Percentiles rank a stretch among this genome's conserved stretches.
phyloP scores from a whole-genome alignment of 2,888 invertebrate genomes.

The Troides aeacus region DNA sequence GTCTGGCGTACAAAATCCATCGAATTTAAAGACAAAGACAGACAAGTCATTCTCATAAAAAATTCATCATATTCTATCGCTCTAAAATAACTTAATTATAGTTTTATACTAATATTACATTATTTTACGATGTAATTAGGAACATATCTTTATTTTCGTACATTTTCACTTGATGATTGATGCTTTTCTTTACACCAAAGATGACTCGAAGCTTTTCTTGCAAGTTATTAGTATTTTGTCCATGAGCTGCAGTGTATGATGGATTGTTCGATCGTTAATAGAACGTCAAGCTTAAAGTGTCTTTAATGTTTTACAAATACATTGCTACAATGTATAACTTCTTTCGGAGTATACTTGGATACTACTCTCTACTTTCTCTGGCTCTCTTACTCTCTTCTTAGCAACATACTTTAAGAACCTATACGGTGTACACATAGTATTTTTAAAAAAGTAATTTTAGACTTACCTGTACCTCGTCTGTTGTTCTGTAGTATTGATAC shows the following conservation, averaged over 20 bases:
- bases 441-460: too few relatives aligned
- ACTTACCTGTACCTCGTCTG: too few relatives aligned
- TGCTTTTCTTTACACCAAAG: conserved; percentile 1
- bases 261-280: background rate
- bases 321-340: background rate
- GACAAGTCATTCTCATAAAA: background rate
- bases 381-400: too few relatives aligned
- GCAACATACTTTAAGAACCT: too few relatives aligned
- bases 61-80: background rate
- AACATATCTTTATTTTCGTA: conserved; percentile 8
- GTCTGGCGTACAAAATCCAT: background rate
- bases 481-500: too few relatives aligned
- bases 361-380: too few relatives aligned
- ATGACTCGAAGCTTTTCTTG: conserved; percentile 12
- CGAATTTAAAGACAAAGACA: background rate
- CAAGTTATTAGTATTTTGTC: conserved; percentile 16
- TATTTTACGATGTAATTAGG: background rate
- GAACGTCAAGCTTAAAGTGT: background rate
- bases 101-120: background rate
- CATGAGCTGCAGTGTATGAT: conserved; percentile 11
- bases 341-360: background rate
- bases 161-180: conserved; percentile 9
- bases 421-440: too few relatives aligned
- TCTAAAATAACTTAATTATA: background rate
- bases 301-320: conserved; percentile 1